A percentile compares a stretch with the other conserved stretches of the same genome.
Conservation (phyloP, 2,113 vertebrate species). For the Osmerus mordax region DNA sequence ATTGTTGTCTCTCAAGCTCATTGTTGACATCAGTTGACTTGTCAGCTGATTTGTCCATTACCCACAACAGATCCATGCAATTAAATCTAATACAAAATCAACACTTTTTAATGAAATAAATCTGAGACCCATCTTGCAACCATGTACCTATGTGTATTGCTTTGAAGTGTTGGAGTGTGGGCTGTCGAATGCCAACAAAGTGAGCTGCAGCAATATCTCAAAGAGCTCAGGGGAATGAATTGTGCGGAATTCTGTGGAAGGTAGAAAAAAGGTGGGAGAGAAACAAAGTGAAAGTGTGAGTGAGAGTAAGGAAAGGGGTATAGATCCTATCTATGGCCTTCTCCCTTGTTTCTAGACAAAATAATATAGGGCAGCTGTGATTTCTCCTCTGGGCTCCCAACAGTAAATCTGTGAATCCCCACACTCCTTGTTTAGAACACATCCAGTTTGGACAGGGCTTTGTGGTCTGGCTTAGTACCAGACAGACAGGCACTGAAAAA, state of each 20-base stretch:
- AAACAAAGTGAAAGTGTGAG: slow-evolving; percentile 5
- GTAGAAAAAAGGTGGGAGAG: slow-evolving; percentile 3
- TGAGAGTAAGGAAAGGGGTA: slow-evolving; percentile 9
- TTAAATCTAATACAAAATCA: neutral
- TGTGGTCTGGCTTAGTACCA: slow-evolving; percentile 24
- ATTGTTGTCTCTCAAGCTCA: neutral
- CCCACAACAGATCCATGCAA: neutral
- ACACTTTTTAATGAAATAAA: neutral
- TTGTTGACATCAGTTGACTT: neutral
- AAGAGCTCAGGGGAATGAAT: slow-evolving; percentile 5
- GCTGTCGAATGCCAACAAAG: slow-evolving; percentile 3
- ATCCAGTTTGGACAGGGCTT: slow-evolving; percentile 21
- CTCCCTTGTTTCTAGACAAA: slow-evolving; percentile 1
- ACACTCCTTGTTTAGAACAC: slow-evolving; percentile 33
- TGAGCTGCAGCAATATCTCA: slow-evolving; percentile 4
- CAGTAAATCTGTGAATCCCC: slow-evolving; percentile 38
- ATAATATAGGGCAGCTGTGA: neutral
- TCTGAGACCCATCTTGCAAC: neutral
- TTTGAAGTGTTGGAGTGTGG: slow-evolving; percentile 4
- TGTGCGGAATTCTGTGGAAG: neutral
- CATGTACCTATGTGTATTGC: neutral
- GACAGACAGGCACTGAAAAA: slow-evolving; percentile 3
- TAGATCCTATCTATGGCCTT: slow-evolving; percentile 22
- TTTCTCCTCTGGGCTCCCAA: slow-evolving; percentile 16
- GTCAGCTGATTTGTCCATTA: neutral